Evolutionary conservation across 2,888 invertebrate species (phyloP).

Genomic region (Cataglyphis livida): DNA sequence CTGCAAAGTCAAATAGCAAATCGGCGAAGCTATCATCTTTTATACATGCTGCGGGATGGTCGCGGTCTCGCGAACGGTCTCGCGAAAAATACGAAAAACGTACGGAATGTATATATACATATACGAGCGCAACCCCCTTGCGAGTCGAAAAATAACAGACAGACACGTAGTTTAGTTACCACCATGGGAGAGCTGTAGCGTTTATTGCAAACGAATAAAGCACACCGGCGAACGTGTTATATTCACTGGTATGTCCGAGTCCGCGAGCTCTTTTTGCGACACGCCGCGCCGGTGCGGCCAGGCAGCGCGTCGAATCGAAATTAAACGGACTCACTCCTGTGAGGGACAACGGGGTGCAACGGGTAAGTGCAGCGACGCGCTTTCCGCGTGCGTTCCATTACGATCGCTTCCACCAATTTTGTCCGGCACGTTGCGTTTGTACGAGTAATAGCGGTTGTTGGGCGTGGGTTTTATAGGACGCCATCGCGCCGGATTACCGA

Average conservation of each 20-base stretch:
- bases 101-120: background rate
- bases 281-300: conserved; percentile 9
- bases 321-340: conserved; percentile 57
- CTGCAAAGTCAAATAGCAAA: conserved; percentile 45
- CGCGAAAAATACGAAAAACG: conserved; percentile 11
- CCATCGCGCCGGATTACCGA: conserved; percentile 8
- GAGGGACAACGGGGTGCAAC: conserved; percentile 28
- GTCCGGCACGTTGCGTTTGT: conserved; percentile 47
- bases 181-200: conserved; percentile 45
- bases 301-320: conserved; percentile 64
- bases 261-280: conserved; percentile 49
- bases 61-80: background rate
- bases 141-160: conserved; percentile 43
- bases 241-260: conserved; percentile 50
- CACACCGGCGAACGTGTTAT: conserved; percentile 30
- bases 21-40: conserved; percentile 27
- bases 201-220: conserved; percentile 66
- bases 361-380: conserved; percentile 40
- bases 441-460: conserved; percentile 58
- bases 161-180: conserved; percentile 54
- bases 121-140: background rate
- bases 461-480: conserved; percentile 35
- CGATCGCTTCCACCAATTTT: conserved; percentile 72
- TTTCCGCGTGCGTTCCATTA: conserved; percentile 64
- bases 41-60: conserved; percentile 1